Evolutionary conservation across 1,140 invertebrate genomes (phyloP).

Genomic region (Conus betulinus): DNA sequence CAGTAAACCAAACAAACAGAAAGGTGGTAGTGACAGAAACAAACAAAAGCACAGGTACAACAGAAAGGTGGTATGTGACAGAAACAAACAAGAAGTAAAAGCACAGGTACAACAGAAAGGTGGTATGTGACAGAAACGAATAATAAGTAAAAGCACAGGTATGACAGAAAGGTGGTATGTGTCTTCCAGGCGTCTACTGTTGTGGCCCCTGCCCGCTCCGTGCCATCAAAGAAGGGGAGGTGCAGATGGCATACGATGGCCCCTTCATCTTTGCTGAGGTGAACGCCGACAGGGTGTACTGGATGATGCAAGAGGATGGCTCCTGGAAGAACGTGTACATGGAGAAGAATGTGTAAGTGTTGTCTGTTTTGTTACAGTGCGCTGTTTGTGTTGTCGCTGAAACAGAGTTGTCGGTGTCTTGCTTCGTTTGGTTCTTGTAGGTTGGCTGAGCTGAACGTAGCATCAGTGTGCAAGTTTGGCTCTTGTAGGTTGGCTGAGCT

Average conservation of each 20-base stretch:
- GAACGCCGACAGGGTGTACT: conserved; percentile 85
- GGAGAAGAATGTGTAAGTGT: conserved; percentile 32
- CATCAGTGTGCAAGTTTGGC: background rate
- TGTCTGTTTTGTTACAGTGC: background rate
- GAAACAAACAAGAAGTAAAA: background rate
- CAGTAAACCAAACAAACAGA: too few relatives aligned
- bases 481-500: too few relatives aligned
- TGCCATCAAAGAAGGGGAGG: conserved; percentile 84
- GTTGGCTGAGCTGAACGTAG: too few relatives aligned
- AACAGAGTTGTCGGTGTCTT: too few relatives aligned
- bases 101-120: too few relatives aligned
- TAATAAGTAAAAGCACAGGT: background rate
- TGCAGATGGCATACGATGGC: conserved; percentile 83
- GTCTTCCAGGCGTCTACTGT: conserved; percentile 76
- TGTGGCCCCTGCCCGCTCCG: conserved; percentile 82
- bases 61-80: too few relatives aligned
- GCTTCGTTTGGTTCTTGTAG: too few relatives aligned
- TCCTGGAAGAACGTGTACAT: conserved; percentile 58
- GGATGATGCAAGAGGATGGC: conserved; percentile 58
- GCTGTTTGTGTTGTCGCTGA: background rate
- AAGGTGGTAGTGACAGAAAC: too few relatives aligned
- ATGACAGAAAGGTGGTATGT: background rate
- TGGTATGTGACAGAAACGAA: too few relatives aligned
- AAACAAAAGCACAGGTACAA: background rate
- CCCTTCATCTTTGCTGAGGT: conserved; percentile 87